phyloP scores from a whole-genome alignment of 2,797 vertebrate species.

The Sebastes matsubarae region DNA sequence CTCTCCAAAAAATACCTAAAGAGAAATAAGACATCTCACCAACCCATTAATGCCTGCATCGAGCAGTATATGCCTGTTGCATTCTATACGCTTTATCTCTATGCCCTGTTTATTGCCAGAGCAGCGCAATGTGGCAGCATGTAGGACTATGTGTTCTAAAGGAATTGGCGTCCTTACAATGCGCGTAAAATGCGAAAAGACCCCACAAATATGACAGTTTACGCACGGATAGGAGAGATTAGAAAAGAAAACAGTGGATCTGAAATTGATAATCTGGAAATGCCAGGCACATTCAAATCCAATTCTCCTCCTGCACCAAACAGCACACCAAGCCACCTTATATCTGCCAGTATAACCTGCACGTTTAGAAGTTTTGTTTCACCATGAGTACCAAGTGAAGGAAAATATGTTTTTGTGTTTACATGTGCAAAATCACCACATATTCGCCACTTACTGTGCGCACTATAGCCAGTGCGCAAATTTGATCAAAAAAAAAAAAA shows the following conservation, averaged over 20 bases:
- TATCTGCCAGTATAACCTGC: background rate
- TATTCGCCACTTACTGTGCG: background rate
- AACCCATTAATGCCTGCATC: background rate
- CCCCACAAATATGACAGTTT: background rate
- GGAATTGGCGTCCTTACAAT: background rate
- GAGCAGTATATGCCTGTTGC: conserved; percentile 51
- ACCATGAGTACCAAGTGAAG: too few species aligned
- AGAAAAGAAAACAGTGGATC: background rate
- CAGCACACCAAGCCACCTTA: background rate
- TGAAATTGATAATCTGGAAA: conserved; percentile 31
- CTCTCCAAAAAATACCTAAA: background rate
- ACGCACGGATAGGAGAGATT: background rate
- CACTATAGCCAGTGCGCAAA: background rate
- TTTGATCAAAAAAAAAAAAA: background rate
- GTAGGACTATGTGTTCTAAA: background rate
- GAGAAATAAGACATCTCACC: background rate
- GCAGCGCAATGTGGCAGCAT: background rate
- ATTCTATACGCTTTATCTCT: background rate
- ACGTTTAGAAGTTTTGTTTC: background rate
- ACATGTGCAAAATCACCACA: background rate
- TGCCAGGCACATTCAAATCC: background rate
- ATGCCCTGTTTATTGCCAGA: background rate
- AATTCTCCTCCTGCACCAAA: background rate
- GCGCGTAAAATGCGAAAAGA: background rate
- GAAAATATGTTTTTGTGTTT: background rate